phyloP scores from a whole-genome alignment of 2,888 invertebrate species.

The Caenorhabditis sinica region DNA sequence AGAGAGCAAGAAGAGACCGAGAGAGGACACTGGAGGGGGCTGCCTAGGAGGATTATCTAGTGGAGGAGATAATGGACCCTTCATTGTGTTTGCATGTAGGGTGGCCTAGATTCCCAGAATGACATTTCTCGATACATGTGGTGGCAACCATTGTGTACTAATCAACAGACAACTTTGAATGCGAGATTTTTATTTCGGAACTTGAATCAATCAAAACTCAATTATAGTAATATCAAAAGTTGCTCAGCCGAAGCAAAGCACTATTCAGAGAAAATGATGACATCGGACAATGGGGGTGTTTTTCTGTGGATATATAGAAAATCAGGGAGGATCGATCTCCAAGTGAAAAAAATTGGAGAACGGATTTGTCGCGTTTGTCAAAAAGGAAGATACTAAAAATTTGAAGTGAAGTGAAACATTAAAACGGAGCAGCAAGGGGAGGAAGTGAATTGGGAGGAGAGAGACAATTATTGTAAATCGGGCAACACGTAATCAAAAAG shows the following conservation, averaged over 20 bases:
- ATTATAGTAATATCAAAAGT: background rate
- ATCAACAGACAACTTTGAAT: background rate
- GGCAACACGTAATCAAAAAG: conserved; percentile 65
- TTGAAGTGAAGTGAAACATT: background rate
- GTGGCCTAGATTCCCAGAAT: background rate
- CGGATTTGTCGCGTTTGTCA: conserved; percentile 14
- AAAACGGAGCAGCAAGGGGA: conserved; percentile 7
- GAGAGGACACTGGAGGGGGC: background rate
- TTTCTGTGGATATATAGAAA: background rate
- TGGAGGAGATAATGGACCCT: background rate
- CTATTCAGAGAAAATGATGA: background rate
- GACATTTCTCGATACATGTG: background rate
- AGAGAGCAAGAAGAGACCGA: background rate
- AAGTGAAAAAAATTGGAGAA: conserved; percentile 26
- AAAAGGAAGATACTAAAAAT: background rate
- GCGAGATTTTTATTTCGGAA: conserved; percentile 11
- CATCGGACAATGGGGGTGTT: background rate
- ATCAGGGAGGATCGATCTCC: conserved; percentile 20
- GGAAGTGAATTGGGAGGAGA: background rate
- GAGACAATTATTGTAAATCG: conserved; percentile 28
- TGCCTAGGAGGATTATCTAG: too few relatives aligned
- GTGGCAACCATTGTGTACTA: background rate
- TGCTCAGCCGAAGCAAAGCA: conserved; percentile 35
- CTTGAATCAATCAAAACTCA: conserved; percentile 30
- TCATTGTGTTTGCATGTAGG: background rate